A percentile compares a stretch with the other conserved stretches of the same genome.
Evolutionary conservation across 2,113 vertebrate genomes (phyloP).

Genomic region (Tautogolabrus adspersus): DNA sequence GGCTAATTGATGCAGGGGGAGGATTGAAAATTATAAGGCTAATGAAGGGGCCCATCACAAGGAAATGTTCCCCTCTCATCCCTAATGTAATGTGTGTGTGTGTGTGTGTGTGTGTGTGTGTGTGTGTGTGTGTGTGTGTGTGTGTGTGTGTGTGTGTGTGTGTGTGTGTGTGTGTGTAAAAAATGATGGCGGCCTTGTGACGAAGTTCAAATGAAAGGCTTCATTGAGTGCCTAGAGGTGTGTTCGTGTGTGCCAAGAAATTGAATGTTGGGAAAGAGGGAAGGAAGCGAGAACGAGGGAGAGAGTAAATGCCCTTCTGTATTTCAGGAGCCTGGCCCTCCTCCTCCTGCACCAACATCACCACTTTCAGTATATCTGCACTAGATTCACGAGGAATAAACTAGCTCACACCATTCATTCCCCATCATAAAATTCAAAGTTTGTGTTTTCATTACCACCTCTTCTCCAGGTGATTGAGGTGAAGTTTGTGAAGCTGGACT

Average conservation of each 20-base stretch:
- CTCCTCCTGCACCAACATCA: conserved; percentile 5
- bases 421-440: not conserved
- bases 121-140: too few relatives aligned
- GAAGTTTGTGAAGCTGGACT: conserved; percentile 90
- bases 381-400: conserved; percentile 41
- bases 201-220: conserved; percentile 70
- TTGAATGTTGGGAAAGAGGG: conserved; percentile 46
- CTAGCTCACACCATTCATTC: not conserved
- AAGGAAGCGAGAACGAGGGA: conserved; percentile 48
- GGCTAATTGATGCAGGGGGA: not conserved
- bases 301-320: conserved; percentile 74
- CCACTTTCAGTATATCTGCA: conserved; percentile 17
- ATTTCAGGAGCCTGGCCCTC: conserved; percentile 39
- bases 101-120: conserved; percentile 1
- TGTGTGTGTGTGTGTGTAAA: too few relatives aligned
- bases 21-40: not conserved
- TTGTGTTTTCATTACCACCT: conserved; percentile 4
- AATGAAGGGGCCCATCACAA: conserved; percentile 37
- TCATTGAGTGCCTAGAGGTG: conserved; percentile 69
- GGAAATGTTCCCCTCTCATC: conserved; percentile 26
- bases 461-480: conserved; percentile 86
- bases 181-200: conserved; percentile 30
- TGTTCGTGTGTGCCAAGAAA: conserved; percentile 56
- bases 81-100: not conserved
- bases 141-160: too few relatives aligned